Evolutionary conservation across 2,113 vertebrate species (phyloP), one percentile per base, ranked within the genome.

Genomic region (Hipposideros armiger): DNA sequence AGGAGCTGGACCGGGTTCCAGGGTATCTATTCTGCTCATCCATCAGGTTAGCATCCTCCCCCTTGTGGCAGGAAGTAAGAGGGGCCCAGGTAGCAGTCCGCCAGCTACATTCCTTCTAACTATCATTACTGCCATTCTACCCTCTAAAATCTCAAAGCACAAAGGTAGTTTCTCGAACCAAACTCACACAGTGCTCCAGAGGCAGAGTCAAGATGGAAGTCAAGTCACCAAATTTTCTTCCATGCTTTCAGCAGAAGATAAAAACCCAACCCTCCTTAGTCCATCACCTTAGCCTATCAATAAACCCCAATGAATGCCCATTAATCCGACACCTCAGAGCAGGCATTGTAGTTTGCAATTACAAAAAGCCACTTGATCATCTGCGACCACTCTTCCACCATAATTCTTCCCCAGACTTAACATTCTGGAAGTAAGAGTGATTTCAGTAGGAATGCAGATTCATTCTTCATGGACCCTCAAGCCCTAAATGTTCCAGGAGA

Each of bases 401-500:
- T 77, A 81, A 85, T 58, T 72, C 82, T 87, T 93, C 36, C 5
- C 58, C 80, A 14, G 2, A 40, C 16, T 1, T 32, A 50, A 40
- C 3, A 32, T 97, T 96, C 83, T 78, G 8, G 40, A 83, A 40
- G 4, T 7, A 88, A 93, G 42, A 97, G 1, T 4, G 66, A 60
- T 6, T 58, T 94, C 64, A 82, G 50, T 56, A 6, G 80, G 5
- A 26, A 90, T 28, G 56, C 11, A 82, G 74, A 88, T 91, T 91
- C 83, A 89, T 69, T 67, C 83, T 2, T 11, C 7, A 52, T 24
- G 47, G 54, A 66, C 52, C 7, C 70, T 89, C 10, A 42, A 69
- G 67, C 45, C 6, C 17, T 78, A 92, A 90, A 42, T 50, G 47
- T 89, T 94, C 69, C 67, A 93, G 76, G 96, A 70, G 72, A 69